Base-by-base conservation (phyloP, 2,797 vertebrate genomes). In the Enteromius thamalakanensis region DNA sequence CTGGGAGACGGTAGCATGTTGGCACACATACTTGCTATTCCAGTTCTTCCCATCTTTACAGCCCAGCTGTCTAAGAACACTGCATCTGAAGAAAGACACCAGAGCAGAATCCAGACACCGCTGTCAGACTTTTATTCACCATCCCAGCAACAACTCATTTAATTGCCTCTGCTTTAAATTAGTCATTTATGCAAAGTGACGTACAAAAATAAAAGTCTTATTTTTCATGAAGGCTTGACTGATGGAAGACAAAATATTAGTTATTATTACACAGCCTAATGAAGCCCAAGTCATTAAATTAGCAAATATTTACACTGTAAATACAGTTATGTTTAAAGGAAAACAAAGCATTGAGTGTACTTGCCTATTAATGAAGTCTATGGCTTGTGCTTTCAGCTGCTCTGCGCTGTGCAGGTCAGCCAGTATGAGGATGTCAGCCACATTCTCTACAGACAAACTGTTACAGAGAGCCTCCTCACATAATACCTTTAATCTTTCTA, bases 331-430 rank as follows among this genome's bases (percentile, higher is more conserved):
- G 23, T 51, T 49, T 17, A 26, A 42, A n/a, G 23, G 68, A 23
- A 23, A 45, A 45, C 40, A 14, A 14, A 10, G 1, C 8, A 37
- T 29, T 49, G 51, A 9, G 51, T 55, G 42, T 76, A 90, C 94
- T 95, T 94, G 93, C 96, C 96, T 96, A 92, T 97, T 97, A 93
- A 97, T 97, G 89, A 97, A 97, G 89, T 97, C 96, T 96, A 97
- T 97, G 94, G 96, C 96, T 96, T 97, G 96, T 95, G 96, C 95
- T 96, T 96, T 97, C 88, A 97, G 92, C 91, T 97, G 96, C 87
- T 97, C 96, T 86, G 96, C 96, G 89, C 96, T 96, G 95, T 96
- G 96, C 92, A 97, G 95, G 95, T 97, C 96, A 90, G 96, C 96
- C 86, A 97, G 95, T 91, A 97, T 96, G 90, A 97, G 95, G 92